A percentile compares a stretch with the other conserved stretches of the same genome.
These are phyloP conservation scores for Drosophila affinis DNA, from an alignment of 2,888 invertebrate species.

Conservation along the genomic window DNA sequence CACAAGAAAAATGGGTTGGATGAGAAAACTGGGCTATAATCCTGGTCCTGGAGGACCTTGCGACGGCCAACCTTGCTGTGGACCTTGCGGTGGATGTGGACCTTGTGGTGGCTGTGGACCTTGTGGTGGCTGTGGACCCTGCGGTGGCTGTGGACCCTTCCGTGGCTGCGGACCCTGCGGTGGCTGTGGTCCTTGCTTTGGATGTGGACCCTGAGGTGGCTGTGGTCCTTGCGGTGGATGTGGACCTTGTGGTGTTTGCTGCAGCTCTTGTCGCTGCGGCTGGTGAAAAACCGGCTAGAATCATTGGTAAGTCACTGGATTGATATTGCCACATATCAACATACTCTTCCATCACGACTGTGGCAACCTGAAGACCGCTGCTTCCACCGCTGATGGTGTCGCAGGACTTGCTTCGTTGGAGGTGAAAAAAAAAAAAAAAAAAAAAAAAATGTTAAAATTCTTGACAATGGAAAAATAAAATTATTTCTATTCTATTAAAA, in stretches of 20 bases:
- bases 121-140: neutral
- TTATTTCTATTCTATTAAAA: neutral
- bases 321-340: too few species aligned
- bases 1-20: neutral
- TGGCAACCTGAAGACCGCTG: neutral
- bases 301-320: neutral
- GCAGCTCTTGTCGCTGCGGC: constrained; percentile 41
- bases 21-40: too few species aligned
- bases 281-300: constrained; percentile 7
- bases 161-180: neutral
- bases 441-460: neutral
- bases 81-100: neutral
- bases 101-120: neutral
- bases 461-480: neutral
- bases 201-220: neutral
- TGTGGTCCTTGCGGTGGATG: neutral
- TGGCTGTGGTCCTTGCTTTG: constrained; percentile 6
- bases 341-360: too few species aligned
- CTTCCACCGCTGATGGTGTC: neutral
- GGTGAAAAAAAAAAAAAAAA: neutral
- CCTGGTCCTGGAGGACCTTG: neutral
- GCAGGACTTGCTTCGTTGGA: neutral
- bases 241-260: constrained; percentile 38
- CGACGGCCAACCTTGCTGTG: neutral
- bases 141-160: constrained; percentile 24